These are phyloP conservation scores for Aethes cnicana DNA, from an alignment of 2,888 invertebrate genomes.

Conservation along the genomic window DNA sequence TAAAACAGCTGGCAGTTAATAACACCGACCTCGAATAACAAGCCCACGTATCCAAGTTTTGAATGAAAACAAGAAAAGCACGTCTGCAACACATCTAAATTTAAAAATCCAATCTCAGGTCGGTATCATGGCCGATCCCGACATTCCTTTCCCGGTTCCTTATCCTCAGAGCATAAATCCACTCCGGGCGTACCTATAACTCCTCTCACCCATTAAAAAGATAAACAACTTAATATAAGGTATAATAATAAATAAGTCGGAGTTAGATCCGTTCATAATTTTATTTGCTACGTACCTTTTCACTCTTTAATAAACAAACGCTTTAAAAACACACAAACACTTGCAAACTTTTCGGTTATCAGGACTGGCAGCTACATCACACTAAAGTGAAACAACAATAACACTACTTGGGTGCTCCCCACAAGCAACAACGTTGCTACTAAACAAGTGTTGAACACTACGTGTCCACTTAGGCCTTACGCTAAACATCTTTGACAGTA, in stretches of 20 bases:
- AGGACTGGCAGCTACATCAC: neutral
- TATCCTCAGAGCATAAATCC: slow-evolving; percentile 77
- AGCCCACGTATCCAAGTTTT: slow-evolving; percentile 27
- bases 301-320: too few species aligned
- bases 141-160: slow-evolving; percentile 68
- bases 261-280: slow-evolving; percentile 53
- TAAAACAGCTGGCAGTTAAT: slow-evolving; percentile 9
- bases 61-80: slow-evolving; percentile 49
- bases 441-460: neutral
- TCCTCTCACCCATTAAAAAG: slow-evolving; percentile 78
- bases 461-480: slow-evolving; percentile 37
- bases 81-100: slow-evolving; percentile 75
- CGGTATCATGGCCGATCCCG: slow-evolving; percentile 63
- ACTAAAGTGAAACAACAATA: neutral
- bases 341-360: neutral
- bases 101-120: slow-evolving; percentile 76
- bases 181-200: slow-evolving; percentile 70
- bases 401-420: neutral
- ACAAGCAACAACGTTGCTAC: too few species aligned
- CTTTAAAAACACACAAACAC: neutral
- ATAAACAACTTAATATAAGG: slow-evolving; percentile 82
- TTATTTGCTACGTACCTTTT: too few species aligned
- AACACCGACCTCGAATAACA: slow-evolving; percentile 13
- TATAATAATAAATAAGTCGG: slow-evolving; percentile 78
- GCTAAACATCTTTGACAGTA: slow-evolving; percentile 47